Conservation (phyloP, 2,113 vertebrate species). For the Cnemophilus loriae region DNA sequence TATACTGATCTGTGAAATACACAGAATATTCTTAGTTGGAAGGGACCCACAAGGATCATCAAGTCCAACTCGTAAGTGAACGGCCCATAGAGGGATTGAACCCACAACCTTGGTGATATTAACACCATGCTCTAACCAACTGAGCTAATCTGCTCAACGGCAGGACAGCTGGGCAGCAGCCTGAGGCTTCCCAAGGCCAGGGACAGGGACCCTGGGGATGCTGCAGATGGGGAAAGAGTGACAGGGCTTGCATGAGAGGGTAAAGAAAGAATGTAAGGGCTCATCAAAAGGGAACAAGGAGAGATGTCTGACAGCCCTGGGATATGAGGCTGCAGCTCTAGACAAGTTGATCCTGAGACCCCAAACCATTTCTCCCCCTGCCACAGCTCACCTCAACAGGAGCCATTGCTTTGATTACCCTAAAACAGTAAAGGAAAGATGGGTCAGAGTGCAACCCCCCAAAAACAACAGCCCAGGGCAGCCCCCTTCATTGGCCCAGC, state of each 20-base stretch:
- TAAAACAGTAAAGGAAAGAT: background rate
- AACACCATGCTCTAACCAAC: too few relatives aligned
- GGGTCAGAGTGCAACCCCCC: background rate
- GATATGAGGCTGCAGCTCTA: background rate
- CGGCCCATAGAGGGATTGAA: too few relatives aligned
- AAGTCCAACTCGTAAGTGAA: too few relatives aligned
- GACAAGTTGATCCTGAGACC: background rate
- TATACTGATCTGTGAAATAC: too few relatives aligned
- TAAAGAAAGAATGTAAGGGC: background rate
- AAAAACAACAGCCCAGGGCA: background rate
- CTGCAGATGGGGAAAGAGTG: background rate
- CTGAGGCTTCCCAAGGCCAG: background rate
- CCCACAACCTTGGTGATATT: too few relatives aligned
- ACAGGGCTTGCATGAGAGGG: background rate
- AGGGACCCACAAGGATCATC: too few relatives aligned
- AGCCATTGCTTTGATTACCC: background rate
- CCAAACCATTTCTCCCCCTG: fast-evolving
- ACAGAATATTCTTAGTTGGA: too few relatives aligned
- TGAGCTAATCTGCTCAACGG: too few relatives aligned
- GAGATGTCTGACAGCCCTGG: background rate
- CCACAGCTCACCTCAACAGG: fast-evolving
- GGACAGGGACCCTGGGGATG: background rate
- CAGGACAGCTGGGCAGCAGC: background rate
- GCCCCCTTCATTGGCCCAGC: background rate
- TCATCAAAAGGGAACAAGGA: background rate